These are phyloP conservation scores for Macroramphosus scolopax DNA, from an alignment of 2,797 vertebrate species.

Conservation along the genomic window DNA sequence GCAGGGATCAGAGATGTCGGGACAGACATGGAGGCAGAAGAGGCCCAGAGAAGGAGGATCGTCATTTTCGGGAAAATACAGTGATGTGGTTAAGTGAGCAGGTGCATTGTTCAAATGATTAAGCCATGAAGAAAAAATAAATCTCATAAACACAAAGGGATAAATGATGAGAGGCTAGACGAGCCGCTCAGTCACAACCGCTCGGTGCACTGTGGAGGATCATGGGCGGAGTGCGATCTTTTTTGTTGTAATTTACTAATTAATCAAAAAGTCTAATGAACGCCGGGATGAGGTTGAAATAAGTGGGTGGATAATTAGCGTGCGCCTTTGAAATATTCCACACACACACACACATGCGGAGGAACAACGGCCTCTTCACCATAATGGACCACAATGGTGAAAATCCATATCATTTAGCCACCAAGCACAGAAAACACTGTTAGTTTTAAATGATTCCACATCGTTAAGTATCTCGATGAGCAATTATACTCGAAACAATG, in stretches of 20 bases:
- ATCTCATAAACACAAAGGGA: too few relatives aligned
- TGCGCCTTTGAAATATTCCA: conserved; percentile 32
- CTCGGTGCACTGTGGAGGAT: conserved; percentile 20
- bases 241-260: conserved; percentile 55
- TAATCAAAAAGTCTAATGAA: conserved; percentile 61
- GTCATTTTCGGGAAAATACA: conserved; percentile 1
- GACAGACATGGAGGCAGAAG: conserved; percentile 6
- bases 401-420: conserved; percentile 62
- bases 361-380: conserved; percentile 2
- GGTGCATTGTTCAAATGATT: conserved; percentile 49
- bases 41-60: conserved; percentile 6
- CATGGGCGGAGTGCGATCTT: conserved; percentile 33
- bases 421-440: conserved; percentile 55
- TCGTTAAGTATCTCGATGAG: conserved; percentile 65
- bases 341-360: conserved; percentile 5
- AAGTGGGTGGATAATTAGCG: conserved; percentile 57
- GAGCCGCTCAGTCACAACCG: conserved; percentile 35
- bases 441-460: conserved; percentile 70
- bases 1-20: conserved; percentile 53
- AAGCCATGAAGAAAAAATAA: too few relatives aligned
- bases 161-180: conserved; percentile 40
- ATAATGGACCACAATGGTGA: conserved; percentile 34
- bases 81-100: conserved; percentile 16
- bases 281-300: conserved; percentile 41
- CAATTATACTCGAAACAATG: conserved; percentile 58